Percentiles rank a stretch among this genome's conserved stretches.
phyloP scores from a whole-genome alignment of 2,797 vertebrate species.

The Galago senegalensis region DNA sequence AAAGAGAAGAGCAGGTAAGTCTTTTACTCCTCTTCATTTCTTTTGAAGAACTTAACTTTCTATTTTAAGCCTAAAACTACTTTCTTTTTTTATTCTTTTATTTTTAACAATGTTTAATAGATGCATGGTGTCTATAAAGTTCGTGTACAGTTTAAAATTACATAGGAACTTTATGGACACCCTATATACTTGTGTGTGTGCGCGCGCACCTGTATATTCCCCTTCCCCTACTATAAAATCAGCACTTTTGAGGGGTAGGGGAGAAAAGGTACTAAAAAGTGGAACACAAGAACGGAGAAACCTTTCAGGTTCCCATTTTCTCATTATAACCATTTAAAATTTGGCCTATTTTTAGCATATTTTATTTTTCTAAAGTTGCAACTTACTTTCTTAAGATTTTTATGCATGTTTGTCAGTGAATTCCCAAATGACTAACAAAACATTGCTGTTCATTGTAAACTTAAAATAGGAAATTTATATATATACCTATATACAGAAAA shows the following conservation, averaged over 20 bases:
- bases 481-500: neutral
- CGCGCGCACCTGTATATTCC: accelerated
- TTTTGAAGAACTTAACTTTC: neutral
- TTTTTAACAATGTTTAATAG: neutral
- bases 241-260: neutral
- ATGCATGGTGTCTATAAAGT: no score
- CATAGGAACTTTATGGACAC: no score
- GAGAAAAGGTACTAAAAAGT: conserved; percentile 14
- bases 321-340: neutral
- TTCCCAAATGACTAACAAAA: conserved; percentile 28
- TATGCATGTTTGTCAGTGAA: conserved; percentile 5
- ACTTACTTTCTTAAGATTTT: conserved; percentile 48
- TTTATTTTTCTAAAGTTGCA: conserved; percentile 53
- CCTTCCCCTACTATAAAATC: neutral
- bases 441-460: neutral
- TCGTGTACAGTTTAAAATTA: no score
- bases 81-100: neutral
- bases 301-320: conserved; percentile 32
- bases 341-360: conserved; percentile 36
- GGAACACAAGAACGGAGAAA: neutral
- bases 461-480: conserved; percentile 61
- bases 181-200: neutral
- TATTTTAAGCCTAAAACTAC: conserved; percentile 21
- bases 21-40: conserved; percentile 22
- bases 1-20: conserved; percentile 97